Evolutionary conservation across 2,888 invertebrate species (phyloP).

Genomic region (Rhamnusium bicolor): DNA sequence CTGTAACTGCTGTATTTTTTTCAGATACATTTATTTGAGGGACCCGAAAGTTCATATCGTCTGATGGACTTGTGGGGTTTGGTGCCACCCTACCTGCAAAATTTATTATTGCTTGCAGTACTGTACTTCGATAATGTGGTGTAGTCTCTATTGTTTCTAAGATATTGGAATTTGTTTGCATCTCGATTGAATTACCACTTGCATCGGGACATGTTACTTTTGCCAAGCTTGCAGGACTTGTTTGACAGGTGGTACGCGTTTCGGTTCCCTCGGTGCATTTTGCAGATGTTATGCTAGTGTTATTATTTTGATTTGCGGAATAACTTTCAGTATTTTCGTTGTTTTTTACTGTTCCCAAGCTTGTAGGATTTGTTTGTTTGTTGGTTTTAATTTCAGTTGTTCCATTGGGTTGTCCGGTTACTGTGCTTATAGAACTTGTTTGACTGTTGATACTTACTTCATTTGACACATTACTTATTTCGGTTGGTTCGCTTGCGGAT

Average conservation of each 20-base stretch:
- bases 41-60: slow-evolving; percentile 16
- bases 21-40: neutral
- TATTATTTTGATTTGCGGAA: too few species aligned
- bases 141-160: neutral
- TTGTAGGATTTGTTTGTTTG: neutral
- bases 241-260: neutral
- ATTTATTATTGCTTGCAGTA: slow-evolving; percentile 16
- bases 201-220: neutral
- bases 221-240: too few species aligned
- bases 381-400: neutral
- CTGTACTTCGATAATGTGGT: slow-evolving; percentile 3
- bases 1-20: neutral
- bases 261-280: neutral
- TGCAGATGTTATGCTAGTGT: too few species aligned
- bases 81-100: neutral
- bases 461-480: neutral
- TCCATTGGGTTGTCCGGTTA: neutral
- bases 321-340: neutral
- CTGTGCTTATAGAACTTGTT: neutral
- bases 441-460: neutral
- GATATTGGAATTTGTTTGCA: neutral
- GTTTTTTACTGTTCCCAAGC: neutral
- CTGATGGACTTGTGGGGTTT: neutral
- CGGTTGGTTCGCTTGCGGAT: neutral
- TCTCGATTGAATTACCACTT: neutral